Evolutionary conservation across 2,888 invertebrate genomes (phyloP), one percentile per base, ranked within the genome.

Genomic region (Campaea margaritaria): DNA sequence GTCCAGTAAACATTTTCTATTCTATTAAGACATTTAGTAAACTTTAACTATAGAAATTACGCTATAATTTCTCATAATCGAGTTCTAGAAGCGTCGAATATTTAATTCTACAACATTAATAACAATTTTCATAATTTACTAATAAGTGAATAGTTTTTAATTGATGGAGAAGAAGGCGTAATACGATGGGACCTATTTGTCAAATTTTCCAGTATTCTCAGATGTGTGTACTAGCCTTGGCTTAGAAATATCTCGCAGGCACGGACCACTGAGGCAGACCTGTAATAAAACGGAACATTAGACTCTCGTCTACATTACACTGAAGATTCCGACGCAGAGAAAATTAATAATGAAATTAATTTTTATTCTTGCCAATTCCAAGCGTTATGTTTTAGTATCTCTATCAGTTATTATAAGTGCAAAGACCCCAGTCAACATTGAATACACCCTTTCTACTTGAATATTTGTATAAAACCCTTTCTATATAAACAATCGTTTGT

Each of bases 201-300:
- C 44, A 53, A 58, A 27, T 31, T 53, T 49, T 48, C 15, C 5
- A 11, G 43, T 7, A 10, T 21, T 36, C 1, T 31, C 38, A 12
- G n/a, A n/a, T 13, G 53, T 45, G 0, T 21, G 10, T 47, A 41
- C 28, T 27, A 15, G 31, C 9, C 14, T 16, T 44, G 45, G 10
- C 15, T 62, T 55, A 56, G 50, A 51, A 68, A 38, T 58, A 62
- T 58, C 61, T 67, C 16, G 58, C 57, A 14, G 67, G 60, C 16
- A 55, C 53, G 4, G 64, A 51, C 69, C 69, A 67, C 43, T 63
- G 62, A 43, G 58, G 67, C 45, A 63, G 55, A 58, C 67, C 69
- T 69, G 69, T 39, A 67, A 67, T 16, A 41, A 55, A 38, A 59
- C 12, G 58, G 34, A 55, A 45, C 28, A 7, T 60, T 50, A 60